Evolutionary conservation across 2,888 invertebrate genomes (phyloP).

Genomic region (Lutraria lutraria): DNA sequence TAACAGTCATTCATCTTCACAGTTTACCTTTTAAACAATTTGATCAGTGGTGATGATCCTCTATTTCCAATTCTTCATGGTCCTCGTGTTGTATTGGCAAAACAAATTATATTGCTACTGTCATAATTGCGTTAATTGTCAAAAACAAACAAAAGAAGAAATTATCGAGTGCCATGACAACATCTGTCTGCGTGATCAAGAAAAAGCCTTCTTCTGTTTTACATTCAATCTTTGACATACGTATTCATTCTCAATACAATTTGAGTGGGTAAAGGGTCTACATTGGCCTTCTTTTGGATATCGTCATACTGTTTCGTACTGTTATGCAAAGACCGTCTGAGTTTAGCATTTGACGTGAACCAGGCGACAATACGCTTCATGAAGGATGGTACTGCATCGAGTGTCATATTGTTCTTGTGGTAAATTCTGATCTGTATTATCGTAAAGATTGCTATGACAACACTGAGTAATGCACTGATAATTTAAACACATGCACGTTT

Average conservation of each 20-base stretch:
- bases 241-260: not conserved
- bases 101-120: not conserved
- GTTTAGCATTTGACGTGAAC: conserved; percentile 5
- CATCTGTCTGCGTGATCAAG: not conserved
- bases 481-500: conserved; percentile 64
- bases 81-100: not conserved
- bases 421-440: conserved; percentile 61
- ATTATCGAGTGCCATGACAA: not conserved
- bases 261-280: not conserved
- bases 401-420: conserved; percentile 27
- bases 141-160: not conserved
- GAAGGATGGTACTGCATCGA: conserved; percentile 34
- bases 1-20: no score
- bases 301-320: not conserved
- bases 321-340: not conserved
- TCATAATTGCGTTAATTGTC: not conserved
- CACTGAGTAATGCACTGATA: conserved; percentile 54
- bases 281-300: not conserved
- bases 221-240: no score
- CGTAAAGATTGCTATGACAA: conserved; percentile 55
- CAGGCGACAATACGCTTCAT: conserved; percentile 17
- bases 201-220: not conserved
- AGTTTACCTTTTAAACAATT: conserved; percentile 51
- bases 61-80: conserved; percentile 14
- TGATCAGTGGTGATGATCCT: not conserved